phyloP scores from a whole-genome alignment of 2,797 vertebrate genomes.

The Hapalemur alaotrensis region DNA sequence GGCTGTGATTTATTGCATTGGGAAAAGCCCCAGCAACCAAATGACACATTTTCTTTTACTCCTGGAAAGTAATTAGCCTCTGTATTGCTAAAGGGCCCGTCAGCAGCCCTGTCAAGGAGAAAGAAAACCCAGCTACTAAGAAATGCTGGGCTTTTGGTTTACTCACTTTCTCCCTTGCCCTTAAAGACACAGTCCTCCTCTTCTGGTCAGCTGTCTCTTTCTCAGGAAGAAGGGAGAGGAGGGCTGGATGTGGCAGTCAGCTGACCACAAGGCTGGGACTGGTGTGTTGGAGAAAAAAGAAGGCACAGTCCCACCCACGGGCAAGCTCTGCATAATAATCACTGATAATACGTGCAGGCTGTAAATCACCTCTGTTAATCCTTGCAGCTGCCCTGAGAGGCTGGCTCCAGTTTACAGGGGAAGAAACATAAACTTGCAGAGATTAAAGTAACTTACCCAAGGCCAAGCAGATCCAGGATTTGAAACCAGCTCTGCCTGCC shows the following conservation, averaged over 20 bases:
- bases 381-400: neutral
- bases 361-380: neutral
- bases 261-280: neutral
- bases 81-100: constrained; percentile 83
- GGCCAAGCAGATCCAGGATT: neutral
- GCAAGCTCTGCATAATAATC: neutral
- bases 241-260: neutral
- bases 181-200: neutral
- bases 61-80: constrained; percentile 85
- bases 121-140: constrained; percentile 75
- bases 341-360: neutral
- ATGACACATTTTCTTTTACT: constrained; percentile 82
- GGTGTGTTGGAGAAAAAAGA: neutral
- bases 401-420: neutral
- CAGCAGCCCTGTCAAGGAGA: constrained; percentile 78
- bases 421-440: neutral
- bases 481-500: neutral
- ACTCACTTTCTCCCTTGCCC: constrained; percentile 67
- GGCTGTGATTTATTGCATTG: constrained; percentile 82
- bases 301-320: neutral
- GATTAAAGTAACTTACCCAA: neutral
- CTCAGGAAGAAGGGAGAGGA: neutral
- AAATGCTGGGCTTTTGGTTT: constrained; percentile 72
- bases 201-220: neutral
- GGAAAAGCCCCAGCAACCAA: constrained; percentile 76